Conservation (phyloP, 1,140 invertebrate species). For the Drosophila quadrilineata region DNA sequence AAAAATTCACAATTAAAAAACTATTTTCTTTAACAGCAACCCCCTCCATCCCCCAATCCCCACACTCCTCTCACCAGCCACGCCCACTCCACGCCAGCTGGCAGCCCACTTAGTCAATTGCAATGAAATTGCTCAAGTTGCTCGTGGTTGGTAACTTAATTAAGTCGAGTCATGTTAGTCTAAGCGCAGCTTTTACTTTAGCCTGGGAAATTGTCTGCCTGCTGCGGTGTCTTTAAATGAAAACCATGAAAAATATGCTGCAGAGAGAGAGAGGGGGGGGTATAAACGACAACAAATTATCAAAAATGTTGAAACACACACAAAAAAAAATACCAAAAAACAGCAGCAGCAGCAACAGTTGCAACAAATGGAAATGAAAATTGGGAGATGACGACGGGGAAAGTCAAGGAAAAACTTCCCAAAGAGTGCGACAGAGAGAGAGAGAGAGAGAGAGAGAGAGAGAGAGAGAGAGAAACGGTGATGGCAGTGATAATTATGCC, state of each 20-base stretch:
- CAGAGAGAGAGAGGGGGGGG: too few relatives aligned
- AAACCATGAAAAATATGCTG: too few relatives aligned
- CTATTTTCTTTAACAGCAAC: constrained; percentile 1
- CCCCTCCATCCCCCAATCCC: neutral
- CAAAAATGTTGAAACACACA: too few relatives aligned
- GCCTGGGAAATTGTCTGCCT: constrained; percentile 49
- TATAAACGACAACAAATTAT: constrained; percentile 55
- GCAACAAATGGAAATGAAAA: constrained; percentile 9
- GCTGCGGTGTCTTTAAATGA: constrained; percentile 53
- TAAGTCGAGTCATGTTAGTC: constrained; percentile 37
- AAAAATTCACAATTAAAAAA: constrained; percentile 3
- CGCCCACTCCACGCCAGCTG: neutral
- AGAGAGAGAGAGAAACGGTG: constrained; percentile 20
- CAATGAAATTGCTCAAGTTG: constrained; percentile 12
- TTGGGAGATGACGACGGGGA: constrained; percentile 17
- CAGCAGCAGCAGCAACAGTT: neutral
- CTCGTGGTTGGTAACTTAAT: constrained; percentile 38
- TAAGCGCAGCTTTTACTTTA: constrained; percentile 62
- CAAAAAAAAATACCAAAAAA: too few relatives aligned
- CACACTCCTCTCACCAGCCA: neutral
- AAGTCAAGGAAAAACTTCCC: neutral
- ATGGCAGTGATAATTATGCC: constrained; percentile 47
- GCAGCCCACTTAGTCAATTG: too few relatives aligned
- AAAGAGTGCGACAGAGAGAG: neutral
- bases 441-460: constrained; percentile 18